Evolutionary conservation across 2,113 vertebrate genomes (phyloP), one percentile per base, ranked within the genome.

Genomic region (Pseudopodoces humilis): DNA sequence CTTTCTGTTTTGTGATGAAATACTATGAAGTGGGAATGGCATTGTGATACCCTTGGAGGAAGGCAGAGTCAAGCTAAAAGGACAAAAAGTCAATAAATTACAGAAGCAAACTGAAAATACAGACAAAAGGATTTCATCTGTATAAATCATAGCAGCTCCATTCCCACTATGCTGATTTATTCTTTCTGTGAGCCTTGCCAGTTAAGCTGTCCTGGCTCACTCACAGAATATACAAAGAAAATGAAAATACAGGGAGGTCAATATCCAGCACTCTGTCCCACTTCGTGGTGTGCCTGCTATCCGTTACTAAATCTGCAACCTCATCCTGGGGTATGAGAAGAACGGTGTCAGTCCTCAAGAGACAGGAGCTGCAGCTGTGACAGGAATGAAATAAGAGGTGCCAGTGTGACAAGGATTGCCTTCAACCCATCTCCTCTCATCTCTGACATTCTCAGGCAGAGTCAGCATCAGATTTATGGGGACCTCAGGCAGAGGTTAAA

Each of bases 41-140:
- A 81, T 87, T 52, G 47, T 59, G 79, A 90, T 90, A 90, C 68
- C 92, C 79, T 92, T 86, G 72, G 68, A 94, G 56, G 27, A 90
- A 88, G 76, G 39, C 79, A 95, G 77, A 93, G 43, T 88, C 88
- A 88, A 92, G 83, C 80, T 64, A 78, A 92, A 92, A 95, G 88
- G 91, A 94, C 88, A 90, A 86, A 81, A 94, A 90, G 52, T 88
- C 91, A 37, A 86, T 96, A 97, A 96, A 96, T 97, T 95, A 92
- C 68, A 86, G 88, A 88, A 83, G 64, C 56, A 92, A 93, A 88
- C 43, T 74, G 86, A 92, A 95, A 92, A 93, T 74, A 92, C 1
- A 2, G 80, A 92, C 91, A 67, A 60, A 67, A 86, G 91, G 43
- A 83, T 96, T 92, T 83, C 80, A 70, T 77, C 68, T 86, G 30